Conservation (phyloP, 2,888 invertebrate genomes). For the Sphaerophoria taeniata region DNA sequence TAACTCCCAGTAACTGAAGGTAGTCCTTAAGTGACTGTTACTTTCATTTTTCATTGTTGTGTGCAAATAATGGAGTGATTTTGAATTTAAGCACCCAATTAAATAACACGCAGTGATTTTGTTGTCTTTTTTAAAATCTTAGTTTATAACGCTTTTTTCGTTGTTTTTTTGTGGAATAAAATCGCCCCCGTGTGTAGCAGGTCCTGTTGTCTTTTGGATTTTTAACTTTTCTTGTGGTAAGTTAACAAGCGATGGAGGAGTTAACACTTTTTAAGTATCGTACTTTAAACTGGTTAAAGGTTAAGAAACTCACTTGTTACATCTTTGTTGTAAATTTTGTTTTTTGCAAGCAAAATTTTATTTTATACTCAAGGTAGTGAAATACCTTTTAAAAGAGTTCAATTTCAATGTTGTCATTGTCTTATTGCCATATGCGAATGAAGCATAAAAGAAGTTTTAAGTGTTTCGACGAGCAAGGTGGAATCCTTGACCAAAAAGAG, state of each 20-base stretch:
- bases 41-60: conserved; percentile 27
- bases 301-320: conserved; percentile 31
- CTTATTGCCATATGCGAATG: not conserved
- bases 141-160: conserved; percentile 11
- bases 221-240: conserved; percentile 52
- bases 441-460: not conserved
- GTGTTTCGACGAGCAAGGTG: conserved; percentile 5
- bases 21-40: not conserved
- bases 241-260: conserved; percentile 17
- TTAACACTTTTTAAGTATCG: conserved; percentile 31
- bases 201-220: conserved; percentile 39
- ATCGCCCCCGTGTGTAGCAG: conserved; percentile 2
- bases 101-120: conserved; percentile 48
- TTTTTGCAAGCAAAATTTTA: conserved; percentile 11
- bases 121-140: not conserved
- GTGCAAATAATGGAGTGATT: conserved; percentile 66
- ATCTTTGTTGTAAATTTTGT: conserved; percentile 48
- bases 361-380: conserved; percentile 35
- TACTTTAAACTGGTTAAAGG: conserved; percentile 24
- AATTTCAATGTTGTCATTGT: not conserved
- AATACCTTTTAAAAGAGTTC: conserved; percentile 37
- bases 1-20: not conserved
- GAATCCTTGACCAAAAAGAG: not conserved
- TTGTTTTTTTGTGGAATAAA: not conserved
- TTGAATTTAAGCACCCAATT: conserved; percentile 43